phyloP scores from a whole-genome alignment of 1,140 invertebrate genomes.

The Drosophila sp. region DNA sequence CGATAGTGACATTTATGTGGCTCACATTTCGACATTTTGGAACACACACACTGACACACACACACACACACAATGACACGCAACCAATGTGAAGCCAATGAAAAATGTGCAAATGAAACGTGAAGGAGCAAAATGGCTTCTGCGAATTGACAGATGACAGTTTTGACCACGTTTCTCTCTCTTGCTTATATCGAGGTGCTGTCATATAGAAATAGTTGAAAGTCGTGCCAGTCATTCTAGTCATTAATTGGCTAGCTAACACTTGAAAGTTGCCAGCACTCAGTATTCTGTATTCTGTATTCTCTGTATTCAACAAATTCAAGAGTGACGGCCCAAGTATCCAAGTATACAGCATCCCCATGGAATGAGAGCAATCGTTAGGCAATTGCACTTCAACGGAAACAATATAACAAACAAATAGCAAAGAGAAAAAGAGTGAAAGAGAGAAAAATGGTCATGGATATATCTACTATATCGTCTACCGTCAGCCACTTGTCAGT shows the following conservation, averaged over 20 bases:
- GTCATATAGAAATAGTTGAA: background rate
- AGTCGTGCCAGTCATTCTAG: background rate
- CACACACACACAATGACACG: too few relatives aligned
- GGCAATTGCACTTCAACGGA: conserved; percentile 4
- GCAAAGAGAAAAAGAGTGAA: background rate
- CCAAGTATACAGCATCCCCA: background rate
- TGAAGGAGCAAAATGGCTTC: conserved; percentile 6
- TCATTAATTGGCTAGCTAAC: background rate
- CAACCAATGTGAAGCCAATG: conserved; percentile 2
- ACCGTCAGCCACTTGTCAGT: conserved; percentile 53
- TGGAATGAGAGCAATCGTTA: conserved; percentile 3
- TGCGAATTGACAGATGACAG: conserved; percentile 5
- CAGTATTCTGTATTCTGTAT: background rate
- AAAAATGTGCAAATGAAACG: background rate
- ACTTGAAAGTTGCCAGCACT: background rate
- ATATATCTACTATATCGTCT: conserved; percentile 25
- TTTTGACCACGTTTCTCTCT: background rate
- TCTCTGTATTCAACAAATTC: background rate
- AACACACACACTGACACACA: too few relatives aligned
- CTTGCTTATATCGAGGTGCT: background rate
- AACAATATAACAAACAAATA: conserved; percentile 26
- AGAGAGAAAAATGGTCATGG: conserved; percentile 2
- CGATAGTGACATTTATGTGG: conserved; percentile 6
- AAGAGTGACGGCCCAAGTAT: background rate
- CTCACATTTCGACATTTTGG: conserved; percentile 2